Evolutionary conservation across 2,888 invertebrate genomes (phyloP).

Genomic region (Ophion ventricosus): DNA sequence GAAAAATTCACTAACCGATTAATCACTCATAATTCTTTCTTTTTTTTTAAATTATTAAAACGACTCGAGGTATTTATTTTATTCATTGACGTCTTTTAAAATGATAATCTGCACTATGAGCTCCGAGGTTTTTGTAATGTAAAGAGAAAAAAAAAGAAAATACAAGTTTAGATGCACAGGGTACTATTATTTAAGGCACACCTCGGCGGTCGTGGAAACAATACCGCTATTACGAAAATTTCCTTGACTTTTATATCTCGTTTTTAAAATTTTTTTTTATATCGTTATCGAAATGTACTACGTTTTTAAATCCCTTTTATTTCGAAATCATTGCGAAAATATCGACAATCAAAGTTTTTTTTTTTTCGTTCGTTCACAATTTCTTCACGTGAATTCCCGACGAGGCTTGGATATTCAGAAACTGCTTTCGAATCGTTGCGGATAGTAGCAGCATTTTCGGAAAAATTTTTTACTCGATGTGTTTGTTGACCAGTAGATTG

Average conservation of each 20-base stretch:
- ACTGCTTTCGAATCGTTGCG: slow-evolving; percentile 32
- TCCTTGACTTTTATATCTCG: slow-evolving; percentile 12
- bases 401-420: background rate
- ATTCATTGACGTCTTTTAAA: slow-evolving; percentile 26
- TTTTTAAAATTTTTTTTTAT: no score
- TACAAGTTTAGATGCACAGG: slow-evolving; percentile 35
- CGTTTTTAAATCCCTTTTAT: slow-evolving; percentile 1
- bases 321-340: slow-evolving; percentile 40
- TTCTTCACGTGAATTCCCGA: slow-evolving; percentile 42
- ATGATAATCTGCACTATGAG: background rate
- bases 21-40: slow-evolving; percentile 21
- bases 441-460: slow-evolving; percentile 45
- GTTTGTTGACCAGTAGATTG: slow-evolving; percentile 79
- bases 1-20: background rate
- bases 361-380: background rate
- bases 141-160: no score
- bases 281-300: slow-evolving; percentile 16
- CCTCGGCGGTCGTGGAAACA: slow-evolving; percentile 23
- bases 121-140: slow-evolving; percentile 23
- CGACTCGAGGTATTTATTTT: slow-evolving; percentile 19
- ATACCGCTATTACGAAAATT: slow-evolving; percentile 1
- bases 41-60: slow-evolving; percentile 29
- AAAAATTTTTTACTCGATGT: slow-evolving; percentile 73
- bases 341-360: slow-evolving; percentile 66
- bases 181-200: slow-evolving; percentile 40